Evolutionary conservation across 1,140 invertebrate species (phyloP), one percentile per base, ranked within the genome.

Genomic region (Telenomus remus): DNA sequence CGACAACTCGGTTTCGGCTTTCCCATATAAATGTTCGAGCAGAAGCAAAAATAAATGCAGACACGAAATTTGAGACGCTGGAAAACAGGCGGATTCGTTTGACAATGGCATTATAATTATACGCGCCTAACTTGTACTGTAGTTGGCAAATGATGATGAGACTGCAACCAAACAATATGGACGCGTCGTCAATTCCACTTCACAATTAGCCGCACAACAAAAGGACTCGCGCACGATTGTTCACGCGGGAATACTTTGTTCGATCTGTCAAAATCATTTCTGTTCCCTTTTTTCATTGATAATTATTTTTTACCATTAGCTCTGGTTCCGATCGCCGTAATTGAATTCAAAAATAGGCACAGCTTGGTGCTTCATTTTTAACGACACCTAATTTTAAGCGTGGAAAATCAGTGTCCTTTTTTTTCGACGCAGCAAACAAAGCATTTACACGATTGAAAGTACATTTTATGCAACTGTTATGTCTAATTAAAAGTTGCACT

Each of bases 91-190:
- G 19, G 19, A 27, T 27, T 12, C 37, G 11, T 60, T 53, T 53
- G 47, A 55, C 39, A 51, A 46, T 55, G 53, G 51, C 57, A 63
- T 71, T 71, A 56, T 63, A 71, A 71, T 63, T 71, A 63, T 39
- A 56, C 51, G 48, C 12, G 39, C 53, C 63, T 63, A 63, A 39
- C 44, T 55, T 50, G 49, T 35, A 6, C 19, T 6, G 6, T 4
- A 34, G 65, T 55, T 55, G 46, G 6, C 34, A 69, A 60, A 61
- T 69, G 53, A 69, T 68, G 53, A 57, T 2, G 33, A 15, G 35
- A 1, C 2, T n/a, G 49, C 48, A 50, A 66, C 39, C 19, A 68
- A 51, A 51, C 39, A 12, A 51, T 39, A 2, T 39, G 15, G 5
- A 7, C 14, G 8, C 7, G 42, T 51, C 37, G n/a, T 39, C 43